Evolutionary conservation across 2,797 vertebrate species (phyloP).

Genomic region (Danio tinwini): DNA sequence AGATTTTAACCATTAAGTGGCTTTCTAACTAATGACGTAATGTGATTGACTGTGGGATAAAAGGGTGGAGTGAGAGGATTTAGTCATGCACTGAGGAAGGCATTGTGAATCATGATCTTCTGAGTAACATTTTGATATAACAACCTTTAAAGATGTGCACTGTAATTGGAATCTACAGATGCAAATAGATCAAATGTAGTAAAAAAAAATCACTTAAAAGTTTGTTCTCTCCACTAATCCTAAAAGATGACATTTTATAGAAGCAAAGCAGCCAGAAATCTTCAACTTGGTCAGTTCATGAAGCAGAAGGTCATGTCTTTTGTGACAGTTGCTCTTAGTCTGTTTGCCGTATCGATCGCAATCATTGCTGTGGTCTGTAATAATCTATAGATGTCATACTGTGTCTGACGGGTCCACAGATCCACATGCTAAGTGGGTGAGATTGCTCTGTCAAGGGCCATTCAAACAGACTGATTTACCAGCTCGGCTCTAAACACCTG

Average conservation of each 20-base stretch:
- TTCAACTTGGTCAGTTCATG: neutral
- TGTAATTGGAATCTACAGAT: neutral
- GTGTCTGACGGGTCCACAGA: neutral
- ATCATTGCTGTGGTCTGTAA: neutral
- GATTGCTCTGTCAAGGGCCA: neutral
- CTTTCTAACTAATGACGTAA: no score
- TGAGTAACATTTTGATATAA: neutral
- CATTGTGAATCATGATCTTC: no score
- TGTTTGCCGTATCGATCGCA: neutral
- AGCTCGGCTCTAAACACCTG: neutral
- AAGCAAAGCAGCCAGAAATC: neutral
- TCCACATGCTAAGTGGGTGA: neutral
- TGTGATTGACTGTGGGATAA: no score
- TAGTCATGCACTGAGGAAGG: no score
- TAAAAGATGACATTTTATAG: neutral
- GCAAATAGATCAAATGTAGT: neutral
- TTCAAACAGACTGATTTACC: neutral
- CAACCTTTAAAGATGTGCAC: neutral
- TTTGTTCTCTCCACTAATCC: neutral
- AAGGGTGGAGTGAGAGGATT: no score
- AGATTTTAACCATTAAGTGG: no score
- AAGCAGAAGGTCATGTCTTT: neutral
- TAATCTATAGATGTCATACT: conserved; percentile 3
- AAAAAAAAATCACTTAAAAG: neutral
- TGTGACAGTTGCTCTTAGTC: neutral